phyloP scores from a whole-genome alignment of 2,888 invertebrate species.

The Ephialtes manifestator region DNA sequence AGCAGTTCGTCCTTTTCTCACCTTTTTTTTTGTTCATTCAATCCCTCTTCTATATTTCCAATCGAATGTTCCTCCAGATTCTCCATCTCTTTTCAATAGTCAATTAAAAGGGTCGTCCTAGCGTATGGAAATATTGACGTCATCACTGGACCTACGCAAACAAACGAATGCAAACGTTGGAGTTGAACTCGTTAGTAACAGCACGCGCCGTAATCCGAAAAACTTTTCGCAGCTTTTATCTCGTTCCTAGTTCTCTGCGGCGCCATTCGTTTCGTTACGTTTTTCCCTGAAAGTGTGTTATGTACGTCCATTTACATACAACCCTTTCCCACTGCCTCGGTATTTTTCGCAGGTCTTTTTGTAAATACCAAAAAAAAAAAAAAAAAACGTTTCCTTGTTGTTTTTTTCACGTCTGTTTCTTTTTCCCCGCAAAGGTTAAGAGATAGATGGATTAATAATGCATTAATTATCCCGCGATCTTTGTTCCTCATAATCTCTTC shows the following conservation, averaged over 20 bases:
- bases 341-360: neutral
- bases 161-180: neutral
- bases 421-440: conserved; percentile 42
- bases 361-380: neutral
- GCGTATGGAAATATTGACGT: neutral
- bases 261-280: conserved; percentile 32
- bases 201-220: conserved; percentile 14
- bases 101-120: neutral
- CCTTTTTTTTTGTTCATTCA: neutral
- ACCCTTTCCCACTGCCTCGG: neutral
- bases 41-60: neutral
- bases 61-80: neutral
- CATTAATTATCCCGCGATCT: conserved; percentile 79
- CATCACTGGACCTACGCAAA: neutral
- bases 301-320: conserved; percentile 28
- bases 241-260: conserved; percentile 12
- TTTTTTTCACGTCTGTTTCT: conserved; percentile 12
- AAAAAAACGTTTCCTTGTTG: conserved; percentile 40
- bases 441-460: conserved; percentile 81
- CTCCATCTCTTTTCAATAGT: neutral
- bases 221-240: conserved; percentile 27
- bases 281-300: neutral
- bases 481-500: conserved; percentile 57
- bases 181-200: conserved; percentile 2
- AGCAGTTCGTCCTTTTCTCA: neutral